phyloP scores from a whole-genome alignment of 2,113 vertebrate genomes.

The Tragelaphus scriptus region DNA sequence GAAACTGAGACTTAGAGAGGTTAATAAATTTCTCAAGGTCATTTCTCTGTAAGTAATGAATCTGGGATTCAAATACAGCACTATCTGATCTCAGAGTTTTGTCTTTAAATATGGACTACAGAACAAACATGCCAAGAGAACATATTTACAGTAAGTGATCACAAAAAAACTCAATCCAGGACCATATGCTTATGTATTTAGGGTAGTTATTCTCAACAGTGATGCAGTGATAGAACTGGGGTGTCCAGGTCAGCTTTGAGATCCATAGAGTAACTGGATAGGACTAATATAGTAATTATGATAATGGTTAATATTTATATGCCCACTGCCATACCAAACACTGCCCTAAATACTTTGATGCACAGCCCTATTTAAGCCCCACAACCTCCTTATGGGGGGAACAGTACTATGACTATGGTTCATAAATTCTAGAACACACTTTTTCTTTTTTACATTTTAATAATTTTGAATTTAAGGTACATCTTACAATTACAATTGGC shows the following conservation, averaged over 20 bases:
- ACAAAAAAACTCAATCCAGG: background rate
- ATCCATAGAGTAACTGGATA: background rate
- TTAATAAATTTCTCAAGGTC: background rate
- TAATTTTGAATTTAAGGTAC: background rate
- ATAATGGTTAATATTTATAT: background rate
- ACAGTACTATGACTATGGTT: background rate
- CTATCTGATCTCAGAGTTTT: background rate
- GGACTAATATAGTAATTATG: background rate
- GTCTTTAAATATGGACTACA: background rate
- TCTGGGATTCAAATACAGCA: background rate
- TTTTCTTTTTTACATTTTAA: background rate
- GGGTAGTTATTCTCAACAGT: background rate
- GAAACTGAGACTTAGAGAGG: background rate
- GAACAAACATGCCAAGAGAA: background rate
- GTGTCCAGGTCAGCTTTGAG: background rate
- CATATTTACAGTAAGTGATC: background rate
- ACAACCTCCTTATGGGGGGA: background rate
- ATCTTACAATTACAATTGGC: background rate
- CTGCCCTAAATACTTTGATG: background rate
- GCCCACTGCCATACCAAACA: background rate
- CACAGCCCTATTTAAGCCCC: background rate
- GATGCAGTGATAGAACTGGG: background rate
- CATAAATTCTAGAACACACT: background rate
- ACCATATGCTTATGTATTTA: background rate
- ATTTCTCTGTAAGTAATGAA: background rate